Evolutionary conservation across 2,888 invertebrate species (phyloP).

Genomic region (Drosophila lacicola): DNA sequence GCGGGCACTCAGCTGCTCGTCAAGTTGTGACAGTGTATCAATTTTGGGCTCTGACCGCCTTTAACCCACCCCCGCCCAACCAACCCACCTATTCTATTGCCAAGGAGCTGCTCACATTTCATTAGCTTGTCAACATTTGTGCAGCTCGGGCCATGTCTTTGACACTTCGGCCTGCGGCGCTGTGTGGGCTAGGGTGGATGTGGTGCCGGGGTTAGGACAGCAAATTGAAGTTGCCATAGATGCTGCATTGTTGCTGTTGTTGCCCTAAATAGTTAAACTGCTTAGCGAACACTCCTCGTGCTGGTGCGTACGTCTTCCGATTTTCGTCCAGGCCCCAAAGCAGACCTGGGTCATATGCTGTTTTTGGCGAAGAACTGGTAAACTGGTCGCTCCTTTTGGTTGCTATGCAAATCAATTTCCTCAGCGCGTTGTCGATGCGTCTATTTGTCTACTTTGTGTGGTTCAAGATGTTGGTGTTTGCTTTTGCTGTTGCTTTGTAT

Average conservation of each 20-base stretch:
- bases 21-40: slow-evolving; percentile 68
- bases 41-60: slow-evolving; percentile 56
- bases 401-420: slow-evolving; percentile 79
- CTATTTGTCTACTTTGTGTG: slow-evolving; percentile 58
- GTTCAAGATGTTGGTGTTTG: slow-evolving; percentile 14
- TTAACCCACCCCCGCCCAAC: slow-evolving; percentile 1
- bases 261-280: slow-evolving; percentile 78
- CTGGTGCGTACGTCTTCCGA: slow-evolving; percentile 41
- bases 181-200: background rate
- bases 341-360: slow-evolving; percentile 39
- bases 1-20: slow-evolving; percentile 20
- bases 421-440: slow-evolving; percentile 27
- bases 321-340: slow-evolving; percentile 25
- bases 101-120: slow-evolving; percentile 73
- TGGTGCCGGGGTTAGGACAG: slow-evolving; percentile 6
- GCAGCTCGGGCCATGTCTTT: slow-evolving; percentile 71
- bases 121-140: slow-evolving; percentile 81
- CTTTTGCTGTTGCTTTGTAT: slow-evolving; percentile 19
- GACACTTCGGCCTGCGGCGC: slow-evolving; percentile 77
- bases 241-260: slow-evolving; percentile 59
- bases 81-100: slow-evolving; percentile 41
- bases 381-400: slow-evolving; percentile 41
- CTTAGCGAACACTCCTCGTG: slow-evolving; percentile 60
- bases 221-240: slow-evolving; percentile 72
- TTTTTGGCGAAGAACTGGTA: slow-evolving; percentile 12